Evolutionary conservation across 2,113 vertebrate genomes (phyloP).

Genomic region (Macquaria australasica): DNA sequence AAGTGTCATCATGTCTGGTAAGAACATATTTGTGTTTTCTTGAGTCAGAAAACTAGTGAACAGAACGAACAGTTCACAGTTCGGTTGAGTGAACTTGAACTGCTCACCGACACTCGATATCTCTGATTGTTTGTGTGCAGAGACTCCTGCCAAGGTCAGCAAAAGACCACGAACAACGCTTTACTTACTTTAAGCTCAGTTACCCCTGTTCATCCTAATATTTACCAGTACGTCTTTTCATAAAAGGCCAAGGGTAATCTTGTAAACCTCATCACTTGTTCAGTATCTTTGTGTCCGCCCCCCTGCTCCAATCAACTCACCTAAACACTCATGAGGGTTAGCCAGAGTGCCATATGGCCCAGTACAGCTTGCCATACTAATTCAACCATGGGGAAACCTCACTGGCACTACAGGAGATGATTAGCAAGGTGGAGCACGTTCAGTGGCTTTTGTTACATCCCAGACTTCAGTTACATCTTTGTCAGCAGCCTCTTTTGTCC

Average conservation of each 20-base stretch:
- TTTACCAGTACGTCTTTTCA: background rate
- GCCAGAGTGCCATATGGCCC: conserved; percentile 53
- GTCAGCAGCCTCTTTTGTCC: conserved; percentile 75
- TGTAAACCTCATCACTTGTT: background rate
- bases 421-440: conserved; percentile 51
- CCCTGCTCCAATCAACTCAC: conserved; percentile 2
- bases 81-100: conserved; percentile 51
- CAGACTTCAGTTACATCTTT: conserved; percentile 77
- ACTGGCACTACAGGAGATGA: conserved; percentile 51
- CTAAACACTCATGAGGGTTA: conserved; percentile 45
- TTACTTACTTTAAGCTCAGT: background rate
- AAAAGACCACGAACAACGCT: conserved; percentile 14
- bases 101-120: conserved; percentile 59
- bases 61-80: background rate
- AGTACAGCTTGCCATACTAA: conserved; percentile 41
- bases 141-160: conserved; percentile 56
- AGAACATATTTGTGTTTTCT: conserved; percentile 7
- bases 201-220: background rate
- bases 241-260: background rate
- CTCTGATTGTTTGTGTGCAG: conserved; percentile 25
- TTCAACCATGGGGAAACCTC: conserved; percentile 58
- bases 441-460: conserved; percentile 59
- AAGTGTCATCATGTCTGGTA: background rate
- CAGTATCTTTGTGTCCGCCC: background rate
- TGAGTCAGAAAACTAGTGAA: background rate